Conservation (phyloP, 2,797 vertebrate genomes). For the Enteromius thamalakanensis region DNA sequence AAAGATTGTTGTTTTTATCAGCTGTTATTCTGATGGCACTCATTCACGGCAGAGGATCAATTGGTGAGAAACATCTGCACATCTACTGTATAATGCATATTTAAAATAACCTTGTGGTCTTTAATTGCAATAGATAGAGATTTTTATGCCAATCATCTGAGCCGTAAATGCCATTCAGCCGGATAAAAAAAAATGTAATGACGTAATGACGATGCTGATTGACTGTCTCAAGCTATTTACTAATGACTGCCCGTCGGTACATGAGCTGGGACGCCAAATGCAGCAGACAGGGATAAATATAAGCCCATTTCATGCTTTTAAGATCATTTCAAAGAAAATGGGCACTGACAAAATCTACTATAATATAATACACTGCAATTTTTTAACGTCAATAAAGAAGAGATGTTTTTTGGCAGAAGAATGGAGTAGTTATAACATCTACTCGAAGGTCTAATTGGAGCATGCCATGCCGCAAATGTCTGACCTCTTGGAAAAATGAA, state of each 20-base stretch:
- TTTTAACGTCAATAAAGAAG: background rate
- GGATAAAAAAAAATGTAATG: background rate
- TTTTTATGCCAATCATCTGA: slow-evolving; percentile 1
- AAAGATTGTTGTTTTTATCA: background rate
- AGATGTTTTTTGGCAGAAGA: slow-evolving; percentile 31
- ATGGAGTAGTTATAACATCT: background rate
- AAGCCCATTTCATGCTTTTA: slow-evolving; percentile 39
- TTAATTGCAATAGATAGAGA: background rate
- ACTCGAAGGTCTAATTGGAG: background rate
- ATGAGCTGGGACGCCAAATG: slow-evolving; percentile 4
- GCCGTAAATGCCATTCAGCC: background rate
- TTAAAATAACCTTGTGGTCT: background rate
- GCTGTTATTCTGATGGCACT: background rate
- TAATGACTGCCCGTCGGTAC: background rate
- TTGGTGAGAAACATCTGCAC: background rate
- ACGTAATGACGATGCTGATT: slow-evolving; percentile 10
- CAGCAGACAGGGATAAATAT: slow-evolving; percentile 30
- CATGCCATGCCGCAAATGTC: background rate
- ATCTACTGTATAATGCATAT: background rate
- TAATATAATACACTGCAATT: slow-evolving; percentile 17
- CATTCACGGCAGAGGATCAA: background rate
- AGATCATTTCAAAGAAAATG: slow-evolving; percentile 33
- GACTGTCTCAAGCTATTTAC: slow-evolving; percentile 12
- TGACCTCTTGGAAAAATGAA: background rate
- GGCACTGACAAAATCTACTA: slow-evolving; percentile 8